Evolutionary conservation across 2,888 invertebrate genomes (phyloP), one percentile per base, ranked within the genome.

Genomic region (Caenorhabditis zanzibari): DNA sequence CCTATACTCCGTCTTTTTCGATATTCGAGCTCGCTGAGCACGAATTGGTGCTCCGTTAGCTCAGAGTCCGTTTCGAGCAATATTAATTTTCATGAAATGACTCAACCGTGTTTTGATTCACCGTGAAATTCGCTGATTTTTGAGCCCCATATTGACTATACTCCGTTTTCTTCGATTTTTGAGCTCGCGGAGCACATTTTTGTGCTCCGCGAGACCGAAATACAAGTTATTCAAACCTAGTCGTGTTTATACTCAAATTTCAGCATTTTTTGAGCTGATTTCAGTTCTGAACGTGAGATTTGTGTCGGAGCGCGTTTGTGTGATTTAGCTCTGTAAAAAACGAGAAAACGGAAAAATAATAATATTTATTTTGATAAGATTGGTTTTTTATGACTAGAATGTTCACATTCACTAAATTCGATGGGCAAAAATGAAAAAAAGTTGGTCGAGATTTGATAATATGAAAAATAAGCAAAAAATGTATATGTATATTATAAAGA

Each of bases 351-450:
- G 12, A 41, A 38, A 61, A 61, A 61, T 38, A 41, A 41, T 41
- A 24, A 22, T 14, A n/a, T 59, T 59, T 59, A 35, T 59, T 56
- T 59, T 58, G 47, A 47, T 19, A 47, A 47, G 47, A 47, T 47
- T 47, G 47, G 4, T 16, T 47, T 6, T 19, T 19, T 24, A 61
- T 61, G 61, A 61, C 61, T 61, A 61, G 61, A 61, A 61, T 41
- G 16, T 61, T 61, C 61, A 61, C 61, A 61, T 59, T 58, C 56
- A 24, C 9, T 12, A 22, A 1, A 7, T 22, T 26, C 12, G 7
- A 38, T 22, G 32, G 35, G 35, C 19, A 35, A 9, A 35, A 59
- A 59, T 19, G 5, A 59, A 35, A 9, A 35, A 59, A 19, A 19
- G 35, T 19, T 35, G 35, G 56, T 32, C 38, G 38, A 14, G 38